These are phyloP conservation scores for Propithecus deckenii DNA, from an alignment of 2,797 vertebrate species.

Conservation along the genomic window DNA sequence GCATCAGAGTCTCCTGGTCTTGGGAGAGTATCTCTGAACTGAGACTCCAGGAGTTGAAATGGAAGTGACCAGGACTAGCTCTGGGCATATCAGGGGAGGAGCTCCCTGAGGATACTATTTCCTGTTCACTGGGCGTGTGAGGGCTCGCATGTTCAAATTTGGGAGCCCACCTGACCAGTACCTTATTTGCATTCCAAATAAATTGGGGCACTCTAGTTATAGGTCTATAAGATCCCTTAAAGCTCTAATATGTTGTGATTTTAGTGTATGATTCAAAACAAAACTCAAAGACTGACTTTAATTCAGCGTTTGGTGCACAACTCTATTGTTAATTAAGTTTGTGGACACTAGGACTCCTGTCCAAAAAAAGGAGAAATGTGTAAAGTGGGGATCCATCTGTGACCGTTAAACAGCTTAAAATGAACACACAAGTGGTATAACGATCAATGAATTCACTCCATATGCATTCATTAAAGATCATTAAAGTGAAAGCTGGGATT, in stretches of 20 bases:
- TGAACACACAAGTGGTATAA: neutral
- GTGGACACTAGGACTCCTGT: neutral
- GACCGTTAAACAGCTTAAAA: slow-evolving; percentile 47
- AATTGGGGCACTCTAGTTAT: neutral
- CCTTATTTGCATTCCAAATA: neutral
- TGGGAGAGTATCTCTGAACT: neutral
- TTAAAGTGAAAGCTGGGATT: slow-evolving; percentile 20
- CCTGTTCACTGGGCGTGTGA: neutral
- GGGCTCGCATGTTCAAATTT: neutral
- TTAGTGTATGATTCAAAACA: neutral
- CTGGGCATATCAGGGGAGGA: neutral
- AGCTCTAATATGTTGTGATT: neutral
- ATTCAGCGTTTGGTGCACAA: neutral
- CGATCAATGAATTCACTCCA: neutral
- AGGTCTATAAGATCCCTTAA: neutral
- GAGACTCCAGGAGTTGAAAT: neutral
- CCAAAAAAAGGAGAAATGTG: neutral
- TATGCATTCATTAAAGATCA: slow-evolving; percentile 26
- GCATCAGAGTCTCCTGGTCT: neutral
- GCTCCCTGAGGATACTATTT: neutral
- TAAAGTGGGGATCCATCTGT: slow-evolving; percentile 21
- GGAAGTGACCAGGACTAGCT: neutral
- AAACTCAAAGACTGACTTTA: neutral
- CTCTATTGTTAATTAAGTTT: neutral
- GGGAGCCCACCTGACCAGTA: neutral